Percentiles rank a stretch among this genome's conserved stretches.
Conservation (phyloP, 2,888 invertebrate genomes). For the Drosophila siamana region DNA sequence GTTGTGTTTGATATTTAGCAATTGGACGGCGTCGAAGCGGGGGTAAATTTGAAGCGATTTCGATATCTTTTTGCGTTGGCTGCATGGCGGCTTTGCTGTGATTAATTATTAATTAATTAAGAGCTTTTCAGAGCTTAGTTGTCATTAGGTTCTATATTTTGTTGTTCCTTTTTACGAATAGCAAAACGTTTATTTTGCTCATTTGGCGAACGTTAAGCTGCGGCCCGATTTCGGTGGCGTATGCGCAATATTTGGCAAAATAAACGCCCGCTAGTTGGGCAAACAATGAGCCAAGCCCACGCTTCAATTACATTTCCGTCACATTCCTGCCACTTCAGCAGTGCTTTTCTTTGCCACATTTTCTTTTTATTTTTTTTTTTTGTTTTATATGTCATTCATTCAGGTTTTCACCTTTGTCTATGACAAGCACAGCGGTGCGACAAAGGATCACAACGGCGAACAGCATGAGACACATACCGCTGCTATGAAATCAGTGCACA, state of each 20-base stretch:
- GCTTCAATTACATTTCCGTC: conserved; percentile 43
- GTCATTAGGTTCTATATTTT: conserved; percentile 30
- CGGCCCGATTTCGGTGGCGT: conserved; percentile 30
- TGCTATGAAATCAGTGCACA: conserved; percentile 21
- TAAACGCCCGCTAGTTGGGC: conserved; percentile 8
- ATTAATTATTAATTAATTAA: conserved; percentile 79
- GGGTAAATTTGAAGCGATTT: conserved; percentile 35
- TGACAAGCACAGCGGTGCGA: not conserved
- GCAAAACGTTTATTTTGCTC: conserved; percentile 8
- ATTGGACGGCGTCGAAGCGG: conserved; percentile 17
- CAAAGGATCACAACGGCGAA: not conserved
- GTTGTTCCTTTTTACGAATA: not conserved
- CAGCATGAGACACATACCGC: not conserved
- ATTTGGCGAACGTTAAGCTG: conserved; percentile 42
- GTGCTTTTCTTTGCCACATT: conserved; percentile 29
- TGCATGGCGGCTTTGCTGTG: conserved; percentile 55
- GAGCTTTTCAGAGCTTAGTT: conserved; percentile 67
- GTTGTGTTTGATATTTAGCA: conserved; percentile 12
- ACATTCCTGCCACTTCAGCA: conserved; percentile 28
- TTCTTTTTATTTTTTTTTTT: not conserved
- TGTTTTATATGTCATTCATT: conserved; percentile 1
- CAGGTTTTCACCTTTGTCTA: conserved; percentile 2
- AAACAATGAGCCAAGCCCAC: conserved; percentile 34
- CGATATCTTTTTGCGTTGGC: conserved; percentile 39
- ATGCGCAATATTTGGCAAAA: conserved; percentile 46